phyloP scores from a whole-genome alignment of 1,140 invertebrate genomes.

The Araneus ventricosus region DNA sequence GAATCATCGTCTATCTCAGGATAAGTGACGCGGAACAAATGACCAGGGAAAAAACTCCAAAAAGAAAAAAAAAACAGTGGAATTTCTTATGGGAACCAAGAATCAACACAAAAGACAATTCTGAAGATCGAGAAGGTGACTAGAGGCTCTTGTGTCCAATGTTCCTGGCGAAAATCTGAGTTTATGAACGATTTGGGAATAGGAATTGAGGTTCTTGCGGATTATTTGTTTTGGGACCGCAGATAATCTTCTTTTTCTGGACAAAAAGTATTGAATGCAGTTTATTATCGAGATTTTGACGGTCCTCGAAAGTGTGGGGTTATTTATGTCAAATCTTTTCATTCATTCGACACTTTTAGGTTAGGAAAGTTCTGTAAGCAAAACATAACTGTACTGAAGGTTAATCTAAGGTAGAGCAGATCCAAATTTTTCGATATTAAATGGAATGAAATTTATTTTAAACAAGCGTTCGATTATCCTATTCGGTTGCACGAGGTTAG shows the following conservation, averaged over 20 bases:
- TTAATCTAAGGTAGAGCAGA: no score
- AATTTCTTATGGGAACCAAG: neutral
- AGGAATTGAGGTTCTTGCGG: neutral
- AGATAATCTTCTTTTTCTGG: neutral
- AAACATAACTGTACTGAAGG: no score
- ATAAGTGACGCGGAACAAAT: constrained; percentile 8
- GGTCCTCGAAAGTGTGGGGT: no score
- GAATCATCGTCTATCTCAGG: neutral
- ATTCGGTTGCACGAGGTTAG: no score
- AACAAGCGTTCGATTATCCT: no score
- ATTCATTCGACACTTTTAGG: no score
- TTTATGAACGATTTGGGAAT: constrained; percentile 38
- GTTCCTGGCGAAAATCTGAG: neutral
- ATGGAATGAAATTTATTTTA: no score
- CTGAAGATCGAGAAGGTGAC: neutral
- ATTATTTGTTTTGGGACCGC: neutral
- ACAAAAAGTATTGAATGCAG: neutral
- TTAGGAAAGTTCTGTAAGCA: no score
- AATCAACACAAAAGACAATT: neutral
- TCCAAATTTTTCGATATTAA: no score
- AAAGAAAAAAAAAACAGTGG: neutral
- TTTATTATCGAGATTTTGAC: neutral
- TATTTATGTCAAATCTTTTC: no score
- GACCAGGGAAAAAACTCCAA: neutral
- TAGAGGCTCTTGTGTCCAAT: neutral